Evolutionary conservation across 2,888 invertebrate species (phyloP).

Genomic region (Ennomos erosarius): DNA sequence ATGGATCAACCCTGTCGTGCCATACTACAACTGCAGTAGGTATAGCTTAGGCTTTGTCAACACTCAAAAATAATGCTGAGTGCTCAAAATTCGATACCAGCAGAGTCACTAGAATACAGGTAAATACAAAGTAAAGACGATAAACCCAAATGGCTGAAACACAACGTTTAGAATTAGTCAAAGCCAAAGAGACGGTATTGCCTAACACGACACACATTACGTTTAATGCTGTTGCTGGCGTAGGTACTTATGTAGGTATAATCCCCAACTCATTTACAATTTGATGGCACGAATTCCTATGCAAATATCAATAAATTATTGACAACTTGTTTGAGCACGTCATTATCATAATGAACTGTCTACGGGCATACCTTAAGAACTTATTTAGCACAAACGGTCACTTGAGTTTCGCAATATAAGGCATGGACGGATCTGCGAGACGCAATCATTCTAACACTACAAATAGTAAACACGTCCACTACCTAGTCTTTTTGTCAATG

Average conservation of each 20-base stretch:
- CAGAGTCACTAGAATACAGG: too few relatives aligned
- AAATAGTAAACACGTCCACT: background rate
- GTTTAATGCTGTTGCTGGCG: background rate
- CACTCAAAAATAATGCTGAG: too few relatives aligned
- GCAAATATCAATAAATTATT: conserved; percentile 48
- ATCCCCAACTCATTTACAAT: conserved; percentile 11
- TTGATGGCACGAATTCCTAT: conserved; percentile 44
- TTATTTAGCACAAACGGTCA: conserved; percentile 32
- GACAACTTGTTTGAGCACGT: conserved; percentile 42
- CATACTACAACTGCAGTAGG: too few relatives aligned
- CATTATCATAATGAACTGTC: conserved; percentile 45
- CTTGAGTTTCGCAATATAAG: conserved; percentile 18
- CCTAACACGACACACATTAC: background rate
- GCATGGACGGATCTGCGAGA: conserved; percentile 14
- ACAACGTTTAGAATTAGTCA: too few relatives aligned
- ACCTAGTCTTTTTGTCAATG: too few relatives aligned
- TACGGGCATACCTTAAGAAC: conserved; percentile 37
- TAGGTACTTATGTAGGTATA: conserved; percentile 1
- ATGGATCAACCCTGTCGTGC: too few relatives aligned
- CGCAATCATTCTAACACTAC: background rate
- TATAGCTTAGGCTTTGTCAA: too few relatives aligned
- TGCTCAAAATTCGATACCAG: too few relatives aligned
- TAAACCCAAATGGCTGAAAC: too few relatives aligned
- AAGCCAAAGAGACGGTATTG: background rate
- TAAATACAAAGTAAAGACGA: too few relatives aligned